phyloP scores from a whole-genome alignment of 2,888 invertebrate species.

The Ectemnius continuus region DNA sequence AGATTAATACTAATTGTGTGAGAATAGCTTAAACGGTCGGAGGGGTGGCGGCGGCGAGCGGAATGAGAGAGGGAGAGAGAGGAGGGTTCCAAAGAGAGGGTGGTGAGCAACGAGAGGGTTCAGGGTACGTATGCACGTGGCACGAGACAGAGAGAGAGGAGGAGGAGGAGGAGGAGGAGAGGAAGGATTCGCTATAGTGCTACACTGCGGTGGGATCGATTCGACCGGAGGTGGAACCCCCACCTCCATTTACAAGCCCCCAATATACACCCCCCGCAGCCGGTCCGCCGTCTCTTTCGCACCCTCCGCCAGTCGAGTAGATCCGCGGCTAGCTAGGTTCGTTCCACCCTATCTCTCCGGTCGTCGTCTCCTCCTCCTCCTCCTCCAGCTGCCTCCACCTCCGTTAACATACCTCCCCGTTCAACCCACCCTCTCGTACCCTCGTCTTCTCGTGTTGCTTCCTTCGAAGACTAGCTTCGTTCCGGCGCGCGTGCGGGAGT shows the following conservation, averaged over 20 bases:
- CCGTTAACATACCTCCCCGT: no score
- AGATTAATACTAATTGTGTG: no score
- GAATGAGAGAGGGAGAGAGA: no score
- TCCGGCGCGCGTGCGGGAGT: background rate
- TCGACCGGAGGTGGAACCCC: conserved; percentile 69
- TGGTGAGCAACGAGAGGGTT: no score
- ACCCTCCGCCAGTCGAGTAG: conserved; percentile 58
- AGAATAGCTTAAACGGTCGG: no score
- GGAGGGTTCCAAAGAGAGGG: no score
- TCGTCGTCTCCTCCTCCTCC: conserved; percentile 14
- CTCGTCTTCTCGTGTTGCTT: conserved; percentile 42
- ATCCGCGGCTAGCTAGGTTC: conserved; percentile 48
- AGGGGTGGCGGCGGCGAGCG: no score
- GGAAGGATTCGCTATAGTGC: conserved; percentile 61
- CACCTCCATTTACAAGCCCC: conserved; percentile 66
- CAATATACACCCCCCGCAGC: conserved; percentile 64
- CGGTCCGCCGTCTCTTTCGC: conserved; percentile 56
- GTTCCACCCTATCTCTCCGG: conserved; percentile 26
- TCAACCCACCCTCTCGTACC: conserved; percentile 29
- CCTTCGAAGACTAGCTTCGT: conserved; percentile 41
- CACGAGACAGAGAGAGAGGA: background rate
- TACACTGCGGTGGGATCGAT: conserved; percentile 75
- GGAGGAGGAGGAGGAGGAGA: background rate
- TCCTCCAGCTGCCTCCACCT: no score
- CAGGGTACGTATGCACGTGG: background rate